Percentiles rank a stretch among this genome's conserved stretches.
Evolutionary conservation across 2,797 vertebrate species (phyloP).

Genomic region (Esox masquinongy): DNA sequence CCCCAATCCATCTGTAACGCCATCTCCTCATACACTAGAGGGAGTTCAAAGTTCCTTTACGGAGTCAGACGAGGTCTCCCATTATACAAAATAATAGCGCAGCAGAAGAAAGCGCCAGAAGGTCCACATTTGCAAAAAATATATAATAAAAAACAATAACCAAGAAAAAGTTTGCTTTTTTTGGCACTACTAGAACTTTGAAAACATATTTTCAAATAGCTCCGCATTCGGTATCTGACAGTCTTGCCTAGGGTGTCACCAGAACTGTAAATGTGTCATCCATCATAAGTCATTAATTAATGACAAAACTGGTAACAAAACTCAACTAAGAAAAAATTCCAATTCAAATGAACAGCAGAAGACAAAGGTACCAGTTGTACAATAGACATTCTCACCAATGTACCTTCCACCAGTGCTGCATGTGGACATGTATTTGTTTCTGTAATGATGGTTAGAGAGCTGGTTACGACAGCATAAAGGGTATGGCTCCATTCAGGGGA

Average conservation of each 20-base stretch:
- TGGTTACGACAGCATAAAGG: not conserved
- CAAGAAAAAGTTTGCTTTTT: not conserved
- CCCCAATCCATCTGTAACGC: not conserved
- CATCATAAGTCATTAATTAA: not conserved
- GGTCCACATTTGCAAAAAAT: constrained; percentile 5
- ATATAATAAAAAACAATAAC: constrained; percentile 6
- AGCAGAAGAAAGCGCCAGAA: constrained; percentile 5
- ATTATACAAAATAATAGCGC: constrained; percentile 4
- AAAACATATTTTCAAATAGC: not conserved
- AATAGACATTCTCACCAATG: not conserved
- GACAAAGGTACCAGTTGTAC: not conserved
- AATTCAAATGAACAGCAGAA: not conserved
- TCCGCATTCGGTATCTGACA: constrained; percentile 3
- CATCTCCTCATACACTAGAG: not conserved
- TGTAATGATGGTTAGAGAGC: constrained; percentile 3
- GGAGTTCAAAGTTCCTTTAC: not conserved
- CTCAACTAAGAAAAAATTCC: not conserved
- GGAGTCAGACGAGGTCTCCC: constrained; percentile 6
- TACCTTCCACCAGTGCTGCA: not conserved
- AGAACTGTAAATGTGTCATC: not conserved
- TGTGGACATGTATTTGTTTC: not conserved
- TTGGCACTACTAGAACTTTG: constrained; percentile 24
- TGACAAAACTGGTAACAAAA: not conserved
- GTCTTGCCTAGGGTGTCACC: not conserved
- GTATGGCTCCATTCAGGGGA: constrained; percentile 1